Base-by-base conservation (phyloP, 1,140 invertebrate species). In the Teleogryllus occipitalis region DNA sequence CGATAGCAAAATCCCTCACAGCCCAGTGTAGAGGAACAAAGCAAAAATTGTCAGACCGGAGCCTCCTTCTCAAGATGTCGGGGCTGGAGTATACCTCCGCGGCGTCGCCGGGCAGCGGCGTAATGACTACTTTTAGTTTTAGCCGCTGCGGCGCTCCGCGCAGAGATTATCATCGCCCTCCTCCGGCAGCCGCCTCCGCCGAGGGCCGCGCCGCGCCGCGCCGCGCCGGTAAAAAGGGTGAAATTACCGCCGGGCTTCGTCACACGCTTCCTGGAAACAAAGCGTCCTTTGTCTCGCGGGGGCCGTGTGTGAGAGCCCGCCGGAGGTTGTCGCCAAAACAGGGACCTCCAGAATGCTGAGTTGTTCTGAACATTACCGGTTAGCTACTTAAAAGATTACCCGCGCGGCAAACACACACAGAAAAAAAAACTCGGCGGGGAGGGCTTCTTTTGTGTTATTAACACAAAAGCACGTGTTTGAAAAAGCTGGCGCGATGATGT, bases 71-170 rank as follows among this genome's bases (percentile, higher is more conserved):
- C 27, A 39, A 39, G 27, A 2, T 39, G 27, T 65, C 54, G 2
- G 10, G 10, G 10, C 10, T 18, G 0, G 10, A 65, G 54, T 2
- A 3, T 18, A 65, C 54, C 54, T 10, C 54, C 54, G 7, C 54
- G 7, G 54, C 54, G 10, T 65, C 18, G 10, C 54, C 18, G 10
- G 0, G 54, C 54, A 18, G 54, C 54, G 7, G 0, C 54, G 54
- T 65, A 65, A 65, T 65, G 54, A 65, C 54, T 65, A 65, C 54
- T 65, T 65, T 65, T 65, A 65, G 54, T 65, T 65, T 65, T 65
- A 65, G 54, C 54, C 54, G 10, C 18, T n/a, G n/a, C n/a, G n/a
- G n/a, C 54, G 10, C 54, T 39, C 27, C 27, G 27, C 27, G 27
- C 27, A 5, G 27, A 65, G 54, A 65, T 65, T 65, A 65, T 65